These are phyloP conservation scores for Craniophora ligustri DNA, from an alignment of 2,888 invertebrate species.

Conservation along the genomic window DNA sequence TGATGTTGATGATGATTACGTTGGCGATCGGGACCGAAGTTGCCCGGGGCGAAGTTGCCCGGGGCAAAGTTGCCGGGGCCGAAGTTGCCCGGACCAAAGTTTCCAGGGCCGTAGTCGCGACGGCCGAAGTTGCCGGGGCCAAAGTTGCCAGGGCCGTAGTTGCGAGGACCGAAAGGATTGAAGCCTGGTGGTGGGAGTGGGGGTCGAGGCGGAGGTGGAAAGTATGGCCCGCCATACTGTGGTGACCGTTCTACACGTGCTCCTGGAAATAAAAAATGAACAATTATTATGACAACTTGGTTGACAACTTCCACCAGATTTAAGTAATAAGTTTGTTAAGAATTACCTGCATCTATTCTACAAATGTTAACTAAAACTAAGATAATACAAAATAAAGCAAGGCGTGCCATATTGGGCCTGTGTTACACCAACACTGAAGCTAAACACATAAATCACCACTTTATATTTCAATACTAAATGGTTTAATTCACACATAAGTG, in stretches of 20 bases:
- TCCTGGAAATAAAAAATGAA: constrained; percentile 14
- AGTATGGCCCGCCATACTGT: constrained; percentile 9
- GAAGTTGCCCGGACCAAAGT: constrained; percentile 3
- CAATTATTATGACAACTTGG: too few relatives aligned
- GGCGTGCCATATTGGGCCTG: constrained; percentile 30
- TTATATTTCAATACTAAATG: constrained; percentile 36
- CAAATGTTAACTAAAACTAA: constrained; percentile 18
- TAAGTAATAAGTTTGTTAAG: background rate
- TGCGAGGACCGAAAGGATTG: constrained; percentile 14
- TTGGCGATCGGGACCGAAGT: background rate
- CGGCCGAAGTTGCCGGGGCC: constrained; percentile 1
- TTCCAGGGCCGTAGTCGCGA: too few relatives aligned
- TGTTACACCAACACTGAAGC: constrained; percentile 24
- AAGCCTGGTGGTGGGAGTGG: constrained; percentile 9
- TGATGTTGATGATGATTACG: background rate
- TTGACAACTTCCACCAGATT: too few relatives aligned
- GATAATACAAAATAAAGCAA: constrained; percentile 19
- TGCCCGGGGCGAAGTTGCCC: constrained; percentile 6
- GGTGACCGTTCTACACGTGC: constrained; percentile 41
- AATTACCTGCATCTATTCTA: constrained; percentile 34
- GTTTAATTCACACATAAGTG: constrained; percentile 26
- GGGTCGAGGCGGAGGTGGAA: constrained; percentile 13
- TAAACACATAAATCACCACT: constrained; percentile 15
- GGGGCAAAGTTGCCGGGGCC: constrained; percentile 16
- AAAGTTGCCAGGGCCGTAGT: constrained; percentile 5